phyloP scores from a whole-genome alignment of 2,888 invertebrate genomes.

The Eretmocerus hayati region DNA sequence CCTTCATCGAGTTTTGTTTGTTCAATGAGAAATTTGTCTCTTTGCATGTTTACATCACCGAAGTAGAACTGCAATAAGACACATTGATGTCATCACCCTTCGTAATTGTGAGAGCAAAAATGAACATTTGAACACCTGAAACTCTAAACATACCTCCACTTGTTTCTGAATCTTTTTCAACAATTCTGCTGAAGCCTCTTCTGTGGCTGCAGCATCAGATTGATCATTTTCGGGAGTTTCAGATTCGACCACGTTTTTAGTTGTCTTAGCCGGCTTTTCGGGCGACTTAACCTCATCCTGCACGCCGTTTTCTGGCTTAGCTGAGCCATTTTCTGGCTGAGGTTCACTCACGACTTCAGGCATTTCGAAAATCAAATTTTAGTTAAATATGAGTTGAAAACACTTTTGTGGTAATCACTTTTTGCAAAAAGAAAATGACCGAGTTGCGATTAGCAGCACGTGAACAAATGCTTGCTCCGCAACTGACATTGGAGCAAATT shows the following conservation, averaged over 20 bases:
- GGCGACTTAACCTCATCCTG: constrained; percentile 25
- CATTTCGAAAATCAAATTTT: background rate
- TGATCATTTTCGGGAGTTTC: constrained; percentile 1
- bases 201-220: constrained; percentile 7
- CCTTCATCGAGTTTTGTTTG: constrained; percentile 81
- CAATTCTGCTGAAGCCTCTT: constrained; percentile 28
- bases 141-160: constrained; percentile 24
- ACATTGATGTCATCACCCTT: background rate
- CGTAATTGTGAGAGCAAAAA: background rate
- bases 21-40: constrained; percentile 88
- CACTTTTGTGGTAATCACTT: no score
- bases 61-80: constrained; percentile 59
- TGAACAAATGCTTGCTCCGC: no score
- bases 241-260: background rate
- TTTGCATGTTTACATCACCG: constrained; percentile 85
- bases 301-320: background rate
- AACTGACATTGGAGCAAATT: no score
- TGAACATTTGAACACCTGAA: no score
- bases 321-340: background rate
- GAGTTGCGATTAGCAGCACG: no score
- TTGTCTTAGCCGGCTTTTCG: constrained; percentile 13
- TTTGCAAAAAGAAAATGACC: no score
- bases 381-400: no score
- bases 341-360: background rate
- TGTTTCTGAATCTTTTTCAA: constrained; percentile 31